phyloP scores from a whole-genome alignment of 2,113 vertebrate genomes.

The Pelodiscus sinensis region DNA sequence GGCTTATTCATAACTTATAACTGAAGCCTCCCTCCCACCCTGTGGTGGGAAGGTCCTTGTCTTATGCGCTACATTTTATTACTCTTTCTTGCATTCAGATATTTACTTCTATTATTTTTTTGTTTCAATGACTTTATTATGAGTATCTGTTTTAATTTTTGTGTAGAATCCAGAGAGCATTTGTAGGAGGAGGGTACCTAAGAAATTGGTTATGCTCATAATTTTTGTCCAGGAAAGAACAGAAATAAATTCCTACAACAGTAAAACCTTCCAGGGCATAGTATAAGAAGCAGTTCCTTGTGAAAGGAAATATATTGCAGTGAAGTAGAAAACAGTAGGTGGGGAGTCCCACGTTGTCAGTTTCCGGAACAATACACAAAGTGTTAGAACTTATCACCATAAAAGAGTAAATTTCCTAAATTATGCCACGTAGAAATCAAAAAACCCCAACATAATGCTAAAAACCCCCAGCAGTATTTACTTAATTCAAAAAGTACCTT shows the following conservation, averaged over 20 bases:
- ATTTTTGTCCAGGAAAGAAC: constrained; percentile 8
- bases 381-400: background rate
- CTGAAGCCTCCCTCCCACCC: background rate
- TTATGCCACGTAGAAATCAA: background rate
- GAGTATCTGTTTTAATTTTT: background rate
- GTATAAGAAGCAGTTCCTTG: background rate
- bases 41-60: background rate
- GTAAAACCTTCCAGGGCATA: background rate
- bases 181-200: background rate
- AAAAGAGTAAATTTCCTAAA: background rate
- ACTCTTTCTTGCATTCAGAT: background rate
- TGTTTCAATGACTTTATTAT: background rate
- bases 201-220: background rate
- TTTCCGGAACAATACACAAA: background rate
- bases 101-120: background rate
- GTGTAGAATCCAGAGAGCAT: background rate
- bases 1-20: background rate
- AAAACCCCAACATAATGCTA: background rate
- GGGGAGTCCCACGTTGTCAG: background rate
- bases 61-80: background rate
- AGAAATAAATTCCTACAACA: background rate
- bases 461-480: background rate
- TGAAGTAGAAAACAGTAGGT: background rate
- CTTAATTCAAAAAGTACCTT: background rate
- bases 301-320: background rate